A percentile compares a stretch with the other conserved stretches of the same genome.
These are phyloP conservation scores for Caenorhabditis latens DNA, from an alignment of 1,140 invertebrate genomes.

Conservation along the genomic window DNA sequence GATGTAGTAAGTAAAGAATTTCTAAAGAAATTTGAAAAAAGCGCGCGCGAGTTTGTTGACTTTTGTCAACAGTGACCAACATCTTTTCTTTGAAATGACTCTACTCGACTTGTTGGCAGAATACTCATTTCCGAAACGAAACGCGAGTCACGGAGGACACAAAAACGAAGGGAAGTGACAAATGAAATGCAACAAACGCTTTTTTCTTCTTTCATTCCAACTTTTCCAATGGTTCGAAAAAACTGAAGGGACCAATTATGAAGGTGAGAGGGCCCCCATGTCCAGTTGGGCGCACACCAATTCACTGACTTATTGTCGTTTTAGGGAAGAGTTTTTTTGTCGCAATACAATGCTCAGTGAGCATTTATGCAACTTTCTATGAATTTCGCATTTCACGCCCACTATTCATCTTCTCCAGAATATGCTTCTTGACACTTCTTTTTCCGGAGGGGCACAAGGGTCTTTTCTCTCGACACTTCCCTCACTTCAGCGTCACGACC, in stretches of 20 bases:
- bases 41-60: conserved; percentile 25
- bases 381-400: conserved; percentile 46
- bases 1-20: background rate
- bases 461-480: background rate
- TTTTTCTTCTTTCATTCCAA: background rate
- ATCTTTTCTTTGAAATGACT: conserved; percentile 44
- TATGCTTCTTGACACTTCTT: conserved; percentile 43
- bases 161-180: conserved; percentile 41
- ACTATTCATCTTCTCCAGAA: conserved; percentile 34
- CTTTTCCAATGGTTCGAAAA: conserved; percentile 25
- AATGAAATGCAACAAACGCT: conserved; percentile 47
- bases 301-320: conserved; percentile 42
- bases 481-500: conserved; percentile 22
- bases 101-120: conserved; percentile 48
- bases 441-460: conserved; percentile 24
- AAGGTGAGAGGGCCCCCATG: background rate
- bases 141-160: conserved; percentile 38
- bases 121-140: conserved; percentile 45
- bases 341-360: conserved; percentile 30
- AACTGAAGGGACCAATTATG: conserved; percentile 46
- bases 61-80: conserved; percentile 34
- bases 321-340: background rate
- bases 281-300: conserved; percentile 53
- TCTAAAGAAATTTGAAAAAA: background rate
- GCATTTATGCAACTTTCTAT: conserved; percentile 54